Conservation (phyloP, 2,888 invertebrate genomes). For the Allygus modestus region DNA sequence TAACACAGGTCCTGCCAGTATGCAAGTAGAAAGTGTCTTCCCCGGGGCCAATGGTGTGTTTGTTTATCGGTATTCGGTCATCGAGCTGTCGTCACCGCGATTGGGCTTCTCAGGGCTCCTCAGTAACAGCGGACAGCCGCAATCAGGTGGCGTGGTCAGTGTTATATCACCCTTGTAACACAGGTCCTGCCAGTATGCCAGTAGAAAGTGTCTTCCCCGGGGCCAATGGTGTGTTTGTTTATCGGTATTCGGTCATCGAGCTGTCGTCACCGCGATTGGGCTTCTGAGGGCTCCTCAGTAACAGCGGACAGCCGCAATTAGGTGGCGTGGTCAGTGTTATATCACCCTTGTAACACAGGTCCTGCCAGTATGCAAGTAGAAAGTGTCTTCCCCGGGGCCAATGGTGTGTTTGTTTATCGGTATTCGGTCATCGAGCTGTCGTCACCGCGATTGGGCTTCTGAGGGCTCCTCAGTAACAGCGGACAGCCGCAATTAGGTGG, state of each 20-base stretch:
- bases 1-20: too few relatives aligned
- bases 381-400: neutral
- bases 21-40: too few relatives aligned
- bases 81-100: neutral
- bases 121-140: neutral
- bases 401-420: neutral
- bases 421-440: neutral
- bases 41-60: neutral
- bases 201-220: neutral
- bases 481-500: neutral
- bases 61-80: slow-evolving; percentile 1
- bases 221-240: neutral
- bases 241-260: neutral
- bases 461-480: too few relatives aligned
- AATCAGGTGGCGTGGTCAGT: slow-evolving; percentile 6
- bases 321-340: slow-evolving; percentile 20
- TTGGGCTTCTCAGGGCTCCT: too few relatives aligned
- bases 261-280: neutral
- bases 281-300: too few relatives aligned
- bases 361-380: neutral
- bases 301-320: neutral
- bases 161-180: neutral
- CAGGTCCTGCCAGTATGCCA: neutral
- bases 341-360: neutral
- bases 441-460: neutral